Percentiles rank a stretch among this genome's conserved stretches.
These are phyloP conservation scores for Ellobius talpinus DNA, from an alignment of 2,113 vertebrate species.

Conservation along the genomic window DNA sequence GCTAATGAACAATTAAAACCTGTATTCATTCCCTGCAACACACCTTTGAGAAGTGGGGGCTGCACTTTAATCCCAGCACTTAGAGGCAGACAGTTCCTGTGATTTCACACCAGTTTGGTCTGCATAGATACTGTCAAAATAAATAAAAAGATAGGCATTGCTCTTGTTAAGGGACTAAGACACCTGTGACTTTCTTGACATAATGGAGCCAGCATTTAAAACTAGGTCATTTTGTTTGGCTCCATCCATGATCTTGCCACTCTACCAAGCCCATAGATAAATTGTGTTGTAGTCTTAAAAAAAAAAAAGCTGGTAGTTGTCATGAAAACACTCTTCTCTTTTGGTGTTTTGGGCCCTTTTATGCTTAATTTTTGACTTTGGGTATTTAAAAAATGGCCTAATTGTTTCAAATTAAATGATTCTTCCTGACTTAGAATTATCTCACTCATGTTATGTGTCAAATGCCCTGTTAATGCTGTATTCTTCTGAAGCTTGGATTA, in stretches of 20 bases:
- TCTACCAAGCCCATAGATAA: not conserved
- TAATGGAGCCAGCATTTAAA: not conserved
- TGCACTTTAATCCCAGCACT: not conserved
- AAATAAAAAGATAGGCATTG: not conserved
- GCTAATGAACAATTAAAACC: not conserved
- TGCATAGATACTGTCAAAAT: not conserved
- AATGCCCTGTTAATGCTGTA: not conserved
- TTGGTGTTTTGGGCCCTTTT: not conserved
- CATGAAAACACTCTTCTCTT: conserved; percentile 3
- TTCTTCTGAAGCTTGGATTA: not conserved
- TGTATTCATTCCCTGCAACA: not conserved
- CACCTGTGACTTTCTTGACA: not conserved
- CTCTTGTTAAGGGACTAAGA: not conserved
- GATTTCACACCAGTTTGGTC: not conserved
- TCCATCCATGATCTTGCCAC: not conserved
- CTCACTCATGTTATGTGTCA: not conserved
- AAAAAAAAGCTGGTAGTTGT: not conserved
- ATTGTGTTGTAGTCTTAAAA: not conserved
- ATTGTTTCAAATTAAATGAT: conserved; percentile 10
- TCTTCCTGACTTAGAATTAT: not conserved
- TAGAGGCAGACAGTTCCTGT: not conserved
- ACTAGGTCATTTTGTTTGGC: not conserved
- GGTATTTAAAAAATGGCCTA: conserved; percentile 7
- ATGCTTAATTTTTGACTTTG: not conserved
- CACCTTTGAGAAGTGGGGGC: not conserved